A percentile compares a stretch with the other conserved stretches of the same genome.
Conservation (phyloP, 2,113 vertebrate genomes). For the Limnothrissa miodon region DNA sequence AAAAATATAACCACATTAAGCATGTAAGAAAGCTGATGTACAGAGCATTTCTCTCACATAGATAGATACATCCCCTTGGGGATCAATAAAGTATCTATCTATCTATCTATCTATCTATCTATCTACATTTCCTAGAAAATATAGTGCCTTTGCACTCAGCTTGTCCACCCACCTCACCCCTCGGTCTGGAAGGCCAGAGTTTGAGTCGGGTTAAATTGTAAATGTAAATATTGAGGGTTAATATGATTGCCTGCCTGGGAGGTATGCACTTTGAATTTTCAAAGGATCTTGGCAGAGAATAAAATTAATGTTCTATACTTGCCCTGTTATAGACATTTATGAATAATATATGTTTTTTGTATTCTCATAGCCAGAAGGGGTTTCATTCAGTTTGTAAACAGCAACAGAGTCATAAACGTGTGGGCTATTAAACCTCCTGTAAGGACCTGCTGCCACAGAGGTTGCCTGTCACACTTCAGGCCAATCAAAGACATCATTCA, state of each 20-base stretch:
- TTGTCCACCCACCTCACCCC: too few relatives aligned
- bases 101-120: too few relatives aligned
- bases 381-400: neutral
- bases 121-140: too few relatives aligned
- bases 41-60: neutral
- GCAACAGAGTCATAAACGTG: neutral
- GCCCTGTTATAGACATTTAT: constrained; percentile 1
- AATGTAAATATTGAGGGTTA: constrained; percentile 1
- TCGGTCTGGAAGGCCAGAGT: neutral
- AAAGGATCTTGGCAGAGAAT: neutral
- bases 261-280: neutral
- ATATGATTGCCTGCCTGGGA: neutral
- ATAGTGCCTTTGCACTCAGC: too few relatives aligned
- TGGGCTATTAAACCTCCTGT: neutral
- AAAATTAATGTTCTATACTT: constrained; percentile 2
- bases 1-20: too few relatives aligned
- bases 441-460: neutral
- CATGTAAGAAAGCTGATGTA: too few relatives aligned
- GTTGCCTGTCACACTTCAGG: neutral
- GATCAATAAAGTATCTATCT: too few relatives aligned
- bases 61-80: too few relatives aligned
- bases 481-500: constrained; percentile 13
- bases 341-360: constrained; percentile 13
- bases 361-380: neutral
- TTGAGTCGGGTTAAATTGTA: neutral